Percentiles rank a stretch among this genome's conserved stretches.
Evolutionary conservation across 2,888 invertebrate species (phyloP).

Genomic region (Euclidia mi): DNA sequence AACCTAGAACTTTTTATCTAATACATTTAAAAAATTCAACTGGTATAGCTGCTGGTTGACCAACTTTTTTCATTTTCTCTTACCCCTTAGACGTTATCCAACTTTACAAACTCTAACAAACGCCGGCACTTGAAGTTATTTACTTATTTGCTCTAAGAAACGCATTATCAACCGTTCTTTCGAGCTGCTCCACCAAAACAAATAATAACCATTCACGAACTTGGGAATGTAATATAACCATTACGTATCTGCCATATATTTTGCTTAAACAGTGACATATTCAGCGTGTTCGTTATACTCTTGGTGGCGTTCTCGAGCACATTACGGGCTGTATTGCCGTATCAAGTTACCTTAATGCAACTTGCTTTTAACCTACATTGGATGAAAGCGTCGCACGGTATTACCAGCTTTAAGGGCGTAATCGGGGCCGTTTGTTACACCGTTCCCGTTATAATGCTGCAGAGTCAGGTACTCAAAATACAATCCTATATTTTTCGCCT

Average conservation of each 20-base stretch:
- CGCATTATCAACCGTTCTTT: too few relatives aligned
- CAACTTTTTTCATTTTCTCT: too few relatives aligned
- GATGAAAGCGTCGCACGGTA: constrained; percentile 56
- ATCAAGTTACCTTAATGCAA: constrained; percentile 67
- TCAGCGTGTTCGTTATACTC: constrained; percentile 29
- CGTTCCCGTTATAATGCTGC: too few relatives aligned
- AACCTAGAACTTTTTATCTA: too few relatives aligned
- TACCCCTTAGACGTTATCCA: too few relatives aligned
- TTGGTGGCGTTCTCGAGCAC: constrained; percentile 29
- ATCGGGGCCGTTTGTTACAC: too few relatives aligned
- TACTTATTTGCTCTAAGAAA: too few relatives aligned
- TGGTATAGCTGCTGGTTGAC: not conserved
- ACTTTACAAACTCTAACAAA: too few relatives aligned
- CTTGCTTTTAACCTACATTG: constrained; percentile 79
- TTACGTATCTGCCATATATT: constrained; percentile 3
- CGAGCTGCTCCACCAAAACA: not conserved
- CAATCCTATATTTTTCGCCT: not conserved
- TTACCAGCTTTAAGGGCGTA: constrained; percentile 56
- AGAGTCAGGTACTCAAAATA: not conserved
- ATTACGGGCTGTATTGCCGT: constrained; percentile 60
- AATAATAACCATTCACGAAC: constrained; percentile 7
- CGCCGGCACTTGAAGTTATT: too few relatives aligned
- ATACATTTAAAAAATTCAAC: not conserved
- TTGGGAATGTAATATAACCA: not conserved
- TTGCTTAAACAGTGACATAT: constrained; percentile 20